These are phyloP conservation scores for Sarcoramphus papa DNA, from an alignment of 2,797 vertebrate genomes.

Conservation along the genomic window DNA sequence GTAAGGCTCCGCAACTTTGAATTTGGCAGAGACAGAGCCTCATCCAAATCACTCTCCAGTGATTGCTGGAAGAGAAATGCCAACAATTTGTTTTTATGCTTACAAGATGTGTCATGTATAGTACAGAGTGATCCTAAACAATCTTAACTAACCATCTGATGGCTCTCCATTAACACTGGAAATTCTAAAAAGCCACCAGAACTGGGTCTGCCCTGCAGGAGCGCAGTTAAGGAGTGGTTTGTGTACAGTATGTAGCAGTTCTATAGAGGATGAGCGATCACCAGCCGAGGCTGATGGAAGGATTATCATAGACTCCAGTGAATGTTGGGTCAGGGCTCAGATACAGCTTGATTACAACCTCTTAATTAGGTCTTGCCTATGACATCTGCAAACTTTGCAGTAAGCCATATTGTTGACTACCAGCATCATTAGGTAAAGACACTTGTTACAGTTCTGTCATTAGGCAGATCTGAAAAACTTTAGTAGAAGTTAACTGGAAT, in stretches of 20 bases:
- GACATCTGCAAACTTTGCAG: slow-evolving; percentile 33
- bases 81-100: neutral
- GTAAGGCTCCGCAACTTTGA: slow-evolving; percentile 44
- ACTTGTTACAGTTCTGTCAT: neutral
- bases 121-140: neutral
- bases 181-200: neutral
- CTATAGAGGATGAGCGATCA: accelerated
- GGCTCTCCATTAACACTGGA: neutral
- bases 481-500: neutral
- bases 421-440: neutral
- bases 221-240: accelerated
- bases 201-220: neutral
- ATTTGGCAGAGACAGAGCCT: slow-evolving; percentile 11
- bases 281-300: accelerated
- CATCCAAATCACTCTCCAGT: slow-evolving; percentile 5
- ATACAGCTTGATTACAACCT: neutral
- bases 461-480: neutral
- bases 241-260: accelerated
- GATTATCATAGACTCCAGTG: neutral
- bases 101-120: neutral
- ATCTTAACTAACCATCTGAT: neutral
- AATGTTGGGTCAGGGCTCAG: neutral
- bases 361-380: neutral
- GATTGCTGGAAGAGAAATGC: slow-evolving; percentile 8
- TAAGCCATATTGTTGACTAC: neutral